Evolutionary conservation across 2,888 invertebrate species (phyloP).

Genomic region (Ochropleura leucogaster): DNA sequence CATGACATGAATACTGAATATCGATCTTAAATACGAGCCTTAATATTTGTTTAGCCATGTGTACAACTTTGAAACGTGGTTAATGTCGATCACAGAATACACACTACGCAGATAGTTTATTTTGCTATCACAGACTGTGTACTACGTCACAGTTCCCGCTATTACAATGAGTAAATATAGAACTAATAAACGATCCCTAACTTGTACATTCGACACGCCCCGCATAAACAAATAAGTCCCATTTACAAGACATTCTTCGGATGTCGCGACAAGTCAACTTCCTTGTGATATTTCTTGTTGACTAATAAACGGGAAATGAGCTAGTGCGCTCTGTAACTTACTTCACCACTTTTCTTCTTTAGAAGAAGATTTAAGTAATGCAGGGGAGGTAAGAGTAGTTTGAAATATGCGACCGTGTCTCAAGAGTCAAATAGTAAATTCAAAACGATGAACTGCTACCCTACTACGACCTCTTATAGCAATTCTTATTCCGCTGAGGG

Average conservation of each 20-base stretch:
- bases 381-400: neutral
- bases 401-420: neutral
- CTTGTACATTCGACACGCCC: constrained; percentile 4
- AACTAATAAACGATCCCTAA: constrained; percentile 14
- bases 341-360: neutral
- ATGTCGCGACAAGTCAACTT: constrained; percentile 12
- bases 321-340: neutral
- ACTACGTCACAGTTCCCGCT: constrained; percentile 8
- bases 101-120: constrained; percentile 16
- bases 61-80: constrained; percentile 1
- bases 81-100: constrained; percentile 13
- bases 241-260: constrained; percentile 21
- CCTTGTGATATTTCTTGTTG: constrained; percentile 14
- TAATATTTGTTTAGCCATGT: neutral
- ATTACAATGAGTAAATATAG: constrained; percentile 9
- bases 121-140: constrained; percentile 8
- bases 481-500: too few species aligned
- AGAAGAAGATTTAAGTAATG: neutral
- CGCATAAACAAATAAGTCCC: neutral
- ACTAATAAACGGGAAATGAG: neutral
- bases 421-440: neutral
- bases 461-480: too few species aligned
- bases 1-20: neutral
- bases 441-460: neutral
- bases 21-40: neutral